phyloP scores from a whole-genome alignment of 2,113 vertebrate genomes.

The Eidolon helvum region DNA sequence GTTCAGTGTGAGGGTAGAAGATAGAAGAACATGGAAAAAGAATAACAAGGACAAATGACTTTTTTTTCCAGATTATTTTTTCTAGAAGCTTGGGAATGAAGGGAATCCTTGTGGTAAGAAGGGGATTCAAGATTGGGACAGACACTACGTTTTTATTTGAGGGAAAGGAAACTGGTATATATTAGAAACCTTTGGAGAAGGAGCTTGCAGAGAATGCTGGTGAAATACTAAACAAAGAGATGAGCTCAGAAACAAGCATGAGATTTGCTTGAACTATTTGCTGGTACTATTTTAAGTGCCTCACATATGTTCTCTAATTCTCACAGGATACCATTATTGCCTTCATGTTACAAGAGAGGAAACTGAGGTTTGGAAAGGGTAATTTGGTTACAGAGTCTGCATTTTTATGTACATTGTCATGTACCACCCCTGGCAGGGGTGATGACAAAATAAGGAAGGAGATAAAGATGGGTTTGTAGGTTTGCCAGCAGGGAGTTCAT shows the following conservation, averaged over 20 bases:
- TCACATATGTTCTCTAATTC: background rate
- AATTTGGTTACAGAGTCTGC: background rate
- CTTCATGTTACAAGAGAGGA: background rate
- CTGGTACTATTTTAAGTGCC: background rate
- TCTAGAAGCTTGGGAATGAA: background rate
- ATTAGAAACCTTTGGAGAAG: background rate
- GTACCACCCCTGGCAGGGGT: background rate
- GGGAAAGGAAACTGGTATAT: background rate
- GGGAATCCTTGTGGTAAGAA: background rate
- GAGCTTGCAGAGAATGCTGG: background rate
- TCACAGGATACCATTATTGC: background rate
- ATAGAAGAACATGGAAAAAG: background rate
- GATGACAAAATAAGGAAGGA: background rate
- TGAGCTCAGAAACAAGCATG: background rate
- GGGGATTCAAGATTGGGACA: background rate
- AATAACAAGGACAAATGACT: background rate
- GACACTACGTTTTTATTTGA: slow-evolving; percentile 7
- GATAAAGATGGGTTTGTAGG: background rate
- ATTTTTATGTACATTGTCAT: background rate
- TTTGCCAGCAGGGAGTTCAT: background rate
- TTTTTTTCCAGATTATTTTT: background rate
- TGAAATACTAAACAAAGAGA: background rate
- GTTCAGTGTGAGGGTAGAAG: background rate
- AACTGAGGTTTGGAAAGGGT: background rate
- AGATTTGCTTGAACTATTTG: background rate